phyloP scores from a whole-genome alignment of 2,797 vertebrate genomes.

The Alca torda region DNA sequence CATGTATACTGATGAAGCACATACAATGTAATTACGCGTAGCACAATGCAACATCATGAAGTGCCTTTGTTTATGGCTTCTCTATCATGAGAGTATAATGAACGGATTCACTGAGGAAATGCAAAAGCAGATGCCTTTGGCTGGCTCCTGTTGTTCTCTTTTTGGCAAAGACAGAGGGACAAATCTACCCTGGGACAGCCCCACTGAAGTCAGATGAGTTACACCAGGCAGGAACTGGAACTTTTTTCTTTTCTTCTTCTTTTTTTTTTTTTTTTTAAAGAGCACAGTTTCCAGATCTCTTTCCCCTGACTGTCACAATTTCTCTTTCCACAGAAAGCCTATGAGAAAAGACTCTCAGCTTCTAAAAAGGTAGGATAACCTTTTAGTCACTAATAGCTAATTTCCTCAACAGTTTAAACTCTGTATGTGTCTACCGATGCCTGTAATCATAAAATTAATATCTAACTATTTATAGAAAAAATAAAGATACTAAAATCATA shows the following conservation, averaged over 20 bases:
- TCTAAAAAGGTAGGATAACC: constrained; percentile 67
- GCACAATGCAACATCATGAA: constrained; percentile 59
- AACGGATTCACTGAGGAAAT: constrained; percentile 65
- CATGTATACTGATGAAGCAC: constrained; percentile 50
- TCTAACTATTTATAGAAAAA: neutral
- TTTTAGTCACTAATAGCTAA: constrained; percentile 7
- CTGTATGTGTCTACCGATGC: neutral
- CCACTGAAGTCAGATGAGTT: constrained; percentile 48
- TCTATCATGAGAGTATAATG: constrained; percentile 61
- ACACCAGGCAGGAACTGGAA: constrained; percentile 39
- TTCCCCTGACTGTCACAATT: constrained; percentile 48
- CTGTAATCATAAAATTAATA: neutral
- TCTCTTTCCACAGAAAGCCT: constrained; percentile 62
- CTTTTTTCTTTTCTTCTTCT: neutral
- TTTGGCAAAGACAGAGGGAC: constrained; percentile 53
- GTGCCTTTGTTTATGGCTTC: constrained; percentile 60
- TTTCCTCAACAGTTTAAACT: neutral
- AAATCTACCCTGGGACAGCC: constrained; percentile 57
- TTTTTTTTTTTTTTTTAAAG: neutral
- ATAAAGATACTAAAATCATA: neutral
- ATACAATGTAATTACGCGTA: constrained; percentile 55
- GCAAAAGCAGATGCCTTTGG: constrained; percentile 68
- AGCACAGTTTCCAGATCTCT: neutral
- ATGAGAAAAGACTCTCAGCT: constrained; percentile 54
- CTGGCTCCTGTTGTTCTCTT: constrained; percentile 57